Evolutionary conservation across 2,113 vertebrate species (phyloP).

Genomic region (Prunella himalayana): DNA sequence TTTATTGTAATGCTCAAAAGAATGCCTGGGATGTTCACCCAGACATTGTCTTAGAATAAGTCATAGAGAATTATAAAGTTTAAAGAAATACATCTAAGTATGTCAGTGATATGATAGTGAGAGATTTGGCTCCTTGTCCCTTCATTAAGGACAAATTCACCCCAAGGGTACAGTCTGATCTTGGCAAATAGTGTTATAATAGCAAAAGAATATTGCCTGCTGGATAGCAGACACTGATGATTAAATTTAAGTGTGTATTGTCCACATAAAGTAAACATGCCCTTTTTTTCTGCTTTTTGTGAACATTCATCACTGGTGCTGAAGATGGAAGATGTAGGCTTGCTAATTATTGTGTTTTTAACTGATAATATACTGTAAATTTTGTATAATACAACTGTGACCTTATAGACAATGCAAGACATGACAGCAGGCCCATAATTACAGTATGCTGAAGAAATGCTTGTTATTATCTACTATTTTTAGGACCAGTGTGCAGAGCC

Average conservation of each 20-base stretch:
- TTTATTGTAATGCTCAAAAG: constrained; percentile 53
- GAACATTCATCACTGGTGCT: constrained; percentile 82
- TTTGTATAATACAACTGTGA: constrained; percentile 75
- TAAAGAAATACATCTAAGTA: constrained; percentile 45
- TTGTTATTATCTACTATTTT: constrained; percentile 83
- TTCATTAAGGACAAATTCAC: constrained; percentile 87
- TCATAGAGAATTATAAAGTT: constrained; percentile 54
- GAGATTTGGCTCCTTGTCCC: constrained; percentile 69
- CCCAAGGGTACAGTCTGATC: constrained; percentile 80
- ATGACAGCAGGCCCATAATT: constrained; percentile 77
- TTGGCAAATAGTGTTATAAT: constrained; percentile 84
- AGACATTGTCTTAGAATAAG: constrained; percentile 46
- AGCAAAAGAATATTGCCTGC: constrained; percentile 72
- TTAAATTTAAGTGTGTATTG: constrained; percentile 83
- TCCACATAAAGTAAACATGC: constrained; percentile 77
- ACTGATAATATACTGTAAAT: constrained; percentile 81
- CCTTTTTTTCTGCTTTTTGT: constrained; percentile 61
- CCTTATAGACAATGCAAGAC: constrained; percentile 74
- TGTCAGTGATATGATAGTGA: constrained; percentile 53
- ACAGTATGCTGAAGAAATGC: constrained; percentile 72
- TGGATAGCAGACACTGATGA: constrained; percentile 83
- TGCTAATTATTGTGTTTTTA: constrained; percentile 83
- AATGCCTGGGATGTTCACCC: constrained; percentile 25
- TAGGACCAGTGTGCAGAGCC: constrained; percentile 69
- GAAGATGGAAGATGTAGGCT: constrained; percentile 64